These are phyloP conservation scores for Catocala nupta DNA, from an alignment of 2,888 invertebrate genomes.

Conservation along the genomic window DNA sequence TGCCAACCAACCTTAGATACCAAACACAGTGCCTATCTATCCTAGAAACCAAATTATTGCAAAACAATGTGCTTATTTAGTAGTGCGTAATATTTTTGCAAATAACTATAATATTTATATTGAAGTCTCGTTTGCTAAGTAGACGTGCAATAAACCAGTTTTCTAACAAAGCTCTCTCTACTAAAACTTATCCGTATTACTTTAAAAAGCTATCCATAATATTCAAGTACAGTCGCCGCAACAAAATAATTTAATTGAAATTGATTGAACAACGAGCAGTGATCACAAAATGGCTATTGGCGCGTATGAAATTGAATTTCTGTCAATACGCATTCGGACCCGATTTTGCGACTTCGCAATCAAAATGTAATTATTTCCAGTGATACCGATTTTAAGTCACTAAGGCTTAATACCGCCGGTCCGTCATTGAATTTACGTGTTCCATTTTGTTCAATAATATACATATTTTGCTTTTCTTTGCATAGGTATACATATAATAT, in stretches of 20 bases:
- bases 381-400: background rate
- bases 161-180: too few species aligned
- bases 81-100: too few species aligned
- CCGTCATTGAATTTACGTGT: background rate
- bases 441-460: background rate
- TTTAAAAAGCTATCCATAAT: too few species aligned
- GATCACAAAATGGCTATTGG: conserved; percentile 1
- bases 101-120: too few species aligned
- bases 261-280: background rate
- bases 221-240: background rate
- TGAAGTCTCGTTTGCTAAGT: too few species aligned
- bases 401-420: background rate
- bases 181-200: too few species aligned
- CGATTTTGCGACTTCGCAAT: background rate
- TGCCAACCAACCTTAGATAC: too few species aligned
- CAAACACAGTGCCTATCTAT: too few species aligned
- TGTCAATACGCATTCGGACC: background rate
- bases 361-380: conserved; percentile 1
- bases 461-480: background rate
- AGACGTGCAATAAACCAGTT: too few species aligned
- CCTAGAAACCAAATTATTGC: too few species aligned
- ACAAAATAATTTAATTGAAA: background rate
- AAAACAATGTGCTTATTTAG: too few species aligned
- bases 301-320: background rate
- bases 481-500: background rate